Evolutionary conservation across 2,888 invertebrate genomes (phyloP), one percentile per base, ranked within the genome.

Genomic region (Chloroclystis v-ata): DNA sequence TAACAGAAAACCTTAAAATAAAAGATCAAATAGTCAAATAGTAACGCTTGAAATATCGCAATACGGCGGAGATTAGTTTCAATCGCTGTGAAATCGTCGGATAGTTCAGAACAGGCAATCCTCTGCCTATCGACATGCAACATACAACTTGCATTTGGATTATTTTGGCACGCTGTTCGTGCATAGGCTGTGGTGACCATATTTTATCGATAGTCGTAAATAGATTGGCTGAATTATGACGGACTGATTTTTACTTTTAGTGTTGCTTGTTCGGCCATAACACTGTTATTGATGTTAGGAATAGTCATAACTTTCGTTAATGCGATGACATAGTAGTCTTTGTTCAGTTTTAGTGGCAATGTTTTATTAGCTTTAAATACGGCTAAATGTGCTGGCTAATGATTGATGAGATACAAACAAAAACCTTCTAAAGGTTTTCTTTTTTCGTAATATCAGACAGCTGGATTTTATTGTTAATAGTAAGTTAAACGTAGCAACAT

Each of bases 91-190:
- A 35, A 33, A 50, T 39, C 32, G 32, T n/a, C 10, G 32, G 37
- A 41, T 46, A 47, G 53, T 47, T 49, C 29, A 20, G 28, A 43
- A 43, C 48, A 37, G 11, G 7, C 32, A 41, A 43, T 29, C 37
- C 35, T 45, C 26, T 40, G 39, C 48, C 39, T 38, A 59, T 57
- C 49, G 49, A 57, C 57, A 58, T 57, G 60, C 61, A 56, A 49
- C 60, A 48, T 52, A 54, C 56, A 65, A 65, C 56, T 63, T 61
- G 63, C 60, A 65, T 69, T 52, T 51, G 49, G 59, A 65, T 63
- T 60, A 62, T 65, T 66, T 67, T 65, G 56, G 61, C 56, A 56
- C 56, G 56, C 56, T 52, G 52, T 60, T 62, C 58, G 57, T 57
- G 47, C 52, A 46, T 44, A 30, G 55, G 20, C 20, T 2, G 20